Base-by-base conservation (phyloP, 1,140 invertebrate genomes). In the Telenomus remus region DNA sequence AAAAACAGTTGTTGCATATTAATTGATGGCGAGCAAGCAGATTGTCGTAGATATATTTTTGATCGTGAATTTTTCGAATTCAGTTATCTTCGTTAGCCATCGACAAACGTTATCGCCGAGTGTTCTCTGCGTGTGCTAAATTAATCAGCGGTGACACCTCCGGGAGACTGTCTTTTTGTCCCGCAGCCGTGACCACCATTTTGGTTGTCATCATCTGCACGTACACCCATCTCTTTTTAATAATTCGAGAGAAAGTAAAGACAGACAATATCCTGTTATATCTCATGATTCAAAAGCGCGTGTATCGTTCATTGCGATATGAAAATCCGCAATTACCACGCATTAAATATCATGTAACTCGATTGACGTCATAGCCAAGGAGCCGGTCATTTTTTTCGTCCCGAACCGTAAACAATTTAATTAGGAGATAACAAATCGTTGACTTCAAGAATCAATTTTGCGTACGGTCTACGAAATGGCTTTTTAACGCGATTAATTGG, bases 201-300 rank as follows among this genome's bases (percentile, higher is more conserved):
- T 27, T 27, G 19, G 19, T 27, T 27, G 19, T 27, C 19, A 27
- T 27, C 19, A 6, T 1, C 6, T 27, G 19, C 19, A 27, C 6
- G 19, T 27, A 27, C 19, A 6, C 6, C 6, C 19, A 27, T 59
- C 35, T 61, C 47, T 43, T 61, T 50, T 61, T n/a, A 42, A 50
- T 61, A 50, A 9, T n/a, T 15, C 8, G 35, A 15, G 61, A 49
- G 51, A 13, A 42, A 54, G 44, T 33, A 43, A 11, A 55, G 27
- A 48, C 42, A 15, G 46, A 66, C 44, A 55, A 56, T 50, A 66
- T 66, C 51, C 63, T 48, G 63, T 56, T 66, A 42, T 37, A n/a
- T 27, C 15, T 33, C 35, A 56, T 49, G 53, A 43, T 50, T 56
- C 42, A 47, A 56, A 65, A 65, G 42, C 48, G 14, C 63, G 15